Base-by-base conservation (phyloP, 2,113 vertebrate genomes). In the Anoplopoma fimbria region DNA sequence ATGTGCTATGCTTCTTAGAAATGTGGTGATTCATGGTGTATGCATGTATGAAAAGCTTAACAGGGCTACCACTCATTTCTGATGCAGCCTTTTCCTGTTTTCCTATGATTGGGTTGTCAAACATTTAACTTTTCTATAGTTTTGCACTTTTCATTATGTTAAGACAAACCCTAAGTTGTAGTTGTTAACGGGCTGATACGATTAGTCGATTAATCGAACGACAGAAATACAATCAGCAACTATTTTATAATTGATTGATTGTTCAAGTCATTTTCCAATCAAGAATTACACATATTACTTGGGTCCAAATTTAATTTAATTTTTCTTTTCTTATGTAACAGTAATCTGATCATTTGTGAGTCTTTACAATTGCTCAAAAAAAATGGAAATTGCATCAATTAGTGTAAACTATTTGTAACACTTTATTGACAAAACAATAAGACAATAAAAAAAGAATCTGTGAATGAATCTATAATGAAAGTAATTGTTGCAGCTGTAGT, bases 1-100 rank as follows among this genome's bases (percentile, higher is more conserved):
- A 74, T 36, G 36, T 29, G n/a, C 23, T 38, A 63, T 25, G 42
- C 47, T 72, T 74, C 42, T 2, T 33, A 25, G 61, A 45, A 51
- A 80, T 65, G 21, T 68, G 53, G 69, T 76, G 55, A 85, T 51
- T 82, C 40, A 58, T 21, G 79, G 51, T 2, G 38, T 73, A 65
- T 63, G 69, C 58, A 65, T 47, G 34, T 57, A 21, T 38, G 68
- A 80, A 75, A 80, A 1, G 0, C 29, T 63, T 29, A 75, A 15
- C 14, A 75, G 10, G 27, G 63, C 6, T 60, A 45, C 42, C 31
- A n/a, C 4, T 75, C 31, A 63, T 67, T 51, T 65, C 40, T 60
- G 27, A 81, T 34, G 45, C 21, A 47, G n/a, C 45, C 29, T 47
- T 29, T 79, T 2, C 17, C 47, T 1, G 19, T 40, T 68, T 27